A percentile compares a stretch with the other conserved stretches of the same genome.
Evolutionary conservation across 2,113 vertebrate species (phyloP).

Genomic region (Hippoglossus stenolepis): DNA sequence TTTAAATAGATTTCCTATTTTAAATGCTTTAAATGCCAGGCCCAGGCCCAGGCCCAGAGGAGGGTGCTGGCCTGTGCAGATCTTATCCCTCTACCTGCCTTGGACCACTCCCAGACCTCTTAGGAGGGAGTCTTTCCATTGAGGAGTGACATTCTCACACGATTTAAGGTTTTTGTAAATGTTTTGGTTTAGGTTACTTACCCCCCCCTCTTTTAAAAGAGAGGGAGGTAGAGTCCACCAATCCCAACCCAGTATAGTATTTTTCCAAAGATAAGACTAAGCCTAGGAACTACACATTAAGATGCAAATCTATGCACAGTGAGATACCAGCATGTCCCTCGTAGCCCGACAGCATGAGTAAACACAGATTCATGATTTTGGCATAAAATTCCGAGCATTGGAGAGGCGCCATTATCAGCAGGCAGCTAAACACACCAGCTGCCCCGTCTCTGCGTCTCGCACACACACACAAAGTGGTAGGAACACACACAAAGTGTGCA

Average conservation of each 20-base stretch:
- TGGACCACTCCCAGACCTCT: too few relatives aligned
- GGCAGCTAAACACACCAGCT: slow-evolving; percentile 63
- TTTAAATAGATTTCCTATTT: too few relatives aligned
- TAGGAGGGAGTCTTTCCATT: too few relatives aligned
- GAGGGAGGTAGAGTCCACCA: too few relatives aligned
- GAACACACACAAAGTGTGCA: not conserved
- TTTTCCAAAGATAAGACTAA: slow-evolving; percentile 36
- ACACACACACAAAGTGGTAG: not conserved
- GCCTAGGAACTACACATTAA: slow-evolving; percentile 21
- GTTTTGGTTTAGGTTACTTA: too few relatives aligned
- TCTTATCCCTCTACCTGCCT: too few relatives aligned
- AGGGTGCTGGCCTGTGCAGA: too few relatives aligned
- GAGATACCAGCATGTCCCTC: slow-evolving; percentile 24
- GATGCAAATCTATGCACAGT: slow-evolving; percentile 43
- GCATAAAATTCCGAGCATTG: slow-evolving; percentile 32
- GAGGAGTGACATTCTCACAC: too few relatives aligned
- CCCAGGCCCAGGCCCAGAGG: too few relatives aligned
- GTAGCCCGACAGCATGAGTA: slow-evolving; percentile 35
- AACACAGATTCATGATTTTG: slow-evolving; percentile 60
- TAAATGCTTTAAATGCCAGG: too few relatives aligned
- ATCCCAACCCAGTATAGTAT: not conserved
- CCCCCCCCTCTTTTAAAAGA: too few relatives aligned
- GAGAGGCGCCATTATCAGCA: slow-evolving; percentile 58
- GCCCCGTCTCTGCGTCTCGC: slow-evolving; percentile 1
- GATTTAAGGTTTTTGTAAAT: too few relatives aligned